These are phyloP conservation scores for Drosophila ambigua DNA, from an alignment of 1,140 invertebrate genomes.

Conservation along the genomic window DNA sequence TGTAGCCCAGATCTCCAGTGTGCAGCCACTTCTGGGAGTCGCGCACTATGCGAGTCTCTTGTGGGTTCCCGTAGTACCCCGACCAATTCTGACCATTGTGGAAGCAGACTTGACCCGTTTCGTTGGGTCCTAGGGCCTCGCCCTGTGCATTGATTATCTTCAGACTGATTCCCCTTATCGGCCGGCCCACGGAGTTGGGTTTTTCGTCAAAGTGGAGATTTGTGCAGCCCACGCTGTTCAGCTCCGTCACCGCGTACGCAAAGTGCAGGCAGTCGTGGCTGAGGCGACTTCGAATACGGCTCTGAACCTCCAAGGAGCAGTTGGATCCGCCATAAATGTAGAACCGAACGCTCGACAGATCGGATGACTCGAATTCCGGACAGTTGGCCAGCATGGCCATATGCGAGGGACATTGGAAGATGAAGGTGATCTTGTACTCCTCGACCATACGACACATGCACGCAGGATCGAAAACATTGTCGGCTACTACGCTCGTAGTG, in stretches of 20 bases:
- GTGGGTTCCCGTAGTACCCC: constrained; percentile 61
- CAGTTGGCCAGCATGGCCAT: constrained; percentile 43
- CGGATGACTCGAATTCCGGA: constrained; percentile 10
- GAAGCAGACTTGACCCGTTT: constrained; percentile 56
- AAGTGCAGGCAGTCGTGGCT: constrained; percentile 14
- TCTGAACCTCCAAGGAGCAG: constrained; percentile 28
- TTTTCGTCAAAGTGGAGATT: constrained; percentile 43
- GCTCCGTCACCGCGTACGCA: constrained; percentile 49
- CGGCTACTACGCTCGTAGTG: constrained; percentile 41
- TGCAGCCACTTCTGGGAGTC: constrained; percentile 85
- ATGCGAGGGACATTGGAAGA: constrained; percentile 16
- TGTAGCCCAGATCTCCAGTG: constrained; percentile 88
- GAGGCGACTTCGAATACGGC: constrained; percentile 26
- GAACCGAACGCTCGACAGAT: constrained; percentile 27
- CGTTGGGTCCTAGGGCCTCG: constrained; percentile 28
- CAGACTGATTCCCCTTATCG: constrained; percentile 13
- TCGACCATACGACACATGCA: constrained; percentile 16
- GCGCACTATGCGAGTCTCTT: constrained; percentile 16
- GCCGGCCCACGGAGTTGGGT: constrained; percentile 43
- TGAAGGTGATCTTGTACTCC: constrained; percentile 49
- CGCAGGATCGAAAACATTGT: constrained; percentile 41
- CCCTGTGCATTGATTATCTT: constrained; percentile 76
- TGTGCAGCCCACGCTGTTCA: constrained; percentile 10
- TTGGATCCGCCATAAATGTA: constrained; percentile 42
- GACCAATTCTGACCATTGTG: constrained; percentile 42